These are phyloP conservation scores for rat (Rattus norvegicus) DNA, from an alignment of 2,113 vertebrate species.

Conservation along the genomic window DNA sequence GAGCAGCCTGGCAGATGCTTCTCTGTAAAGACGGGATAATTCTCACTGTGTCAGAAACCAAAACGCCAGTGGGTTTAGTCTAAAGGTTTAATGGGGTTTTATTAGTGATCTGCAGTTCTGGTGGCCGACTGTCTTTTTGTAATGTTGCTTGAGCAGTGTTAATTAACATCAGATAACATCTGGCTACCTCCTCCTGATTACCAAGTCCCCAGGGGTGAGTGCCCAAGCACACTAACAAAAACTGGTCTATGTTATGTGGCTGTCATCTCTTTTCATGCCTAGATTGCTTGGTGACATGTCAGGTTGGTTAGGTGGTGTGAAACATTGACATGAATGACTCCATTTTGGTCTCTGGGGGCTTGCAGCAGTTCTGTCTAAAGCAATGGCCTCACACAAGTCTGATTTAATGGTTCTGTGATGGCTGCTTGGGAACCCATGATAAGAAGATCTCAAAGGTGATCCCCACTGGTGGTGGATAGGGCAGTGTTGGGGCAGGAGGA, in stretches of 20 bases:
- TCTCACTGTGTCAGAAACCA: not conserved
- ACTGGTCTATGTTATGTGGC: not conserved
- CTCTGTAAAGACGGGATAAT: not conserved
- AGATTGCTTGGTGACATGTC: not conserved
- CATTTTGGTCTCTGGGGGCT: not conserved
- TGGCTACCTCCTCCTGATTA: not conserved
- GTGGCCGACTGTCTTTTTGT: not conserved
- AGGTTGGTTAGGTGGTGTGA: not conserved
- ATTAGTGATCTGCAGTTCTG: too few species aligned
- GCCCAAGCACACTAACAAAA: rapidly evolving
- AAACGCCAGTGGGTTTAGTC: not conserved
- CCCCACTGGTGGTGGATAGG: rapidly evolving
- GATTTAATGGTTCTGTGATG: not conserved
- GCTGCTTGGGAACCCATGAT: not conserved
- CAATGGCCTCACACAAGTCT: too few species aligned
- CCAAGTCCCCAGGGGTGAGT: too few species aligned
- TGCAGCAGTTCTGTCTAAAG: not conserved
- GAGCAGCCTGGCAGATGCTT: not conserved
- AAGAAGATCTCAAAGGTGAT: not conserved
- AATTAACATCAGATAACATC: too few species aligned
- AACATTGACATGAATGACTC: not conserved
- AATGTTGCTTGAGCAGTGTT: too few species aligned
- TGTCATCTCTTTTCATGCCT: not conserved
- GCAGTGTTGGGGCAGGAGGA: not conserved
- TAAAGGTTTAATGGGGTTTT: not conserved